phyloP scores from a whole-genome alignment of 2,113 vertebrate genomes.

The Zapus hudsonius region DNA sequence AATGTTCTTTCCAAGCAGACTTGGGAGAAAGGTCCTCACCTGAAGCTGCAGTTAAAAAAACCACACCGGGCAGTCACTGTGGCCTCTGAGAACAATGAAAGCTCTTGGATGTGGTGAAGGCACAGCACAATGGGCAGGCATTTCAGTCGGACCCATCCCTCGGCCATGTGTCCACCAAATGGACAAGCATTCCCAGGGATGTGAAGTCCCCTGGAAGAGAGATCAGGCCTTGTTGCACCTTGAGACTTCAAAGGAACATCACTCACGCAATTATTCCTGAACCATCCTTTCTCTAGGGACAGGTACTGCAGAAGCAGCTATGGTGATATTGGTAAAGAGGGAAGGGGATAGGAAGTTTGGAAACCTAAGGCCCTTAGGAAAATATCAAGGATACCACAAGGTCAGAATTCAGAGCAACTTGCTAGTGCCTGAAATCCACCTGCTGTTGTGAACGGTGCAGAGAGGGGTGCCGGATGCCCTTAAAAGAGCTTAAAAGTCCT shows the following conservation, averaged over 20 bases:
- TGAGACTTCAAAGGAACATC: background rate
- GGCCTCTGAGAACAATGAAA: slow-evolving; percentile 27
- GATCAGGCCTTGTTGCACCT: background rate
- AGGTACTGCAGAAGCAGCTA: background rate
- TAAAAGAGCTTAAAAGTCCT: background rate
- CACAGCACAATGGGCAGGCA: background rate
- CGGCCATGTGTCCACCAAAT: background rate
- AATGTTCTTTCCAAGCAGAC: background rate
- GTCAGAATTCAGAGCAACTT: background rate
- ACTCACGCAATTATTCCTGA: background rate
- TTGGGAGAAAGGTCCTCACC: background rate
- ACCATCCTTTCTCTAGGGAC: background rate
- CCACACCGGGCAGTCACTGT: background rate
- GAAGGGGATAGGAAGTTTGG: background rate
- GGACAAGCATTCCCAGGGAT: background rate
- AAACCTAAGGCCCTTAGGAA: background rate
- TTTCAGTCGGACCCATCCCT: background rate
- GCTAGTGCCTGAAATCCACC: background rate
- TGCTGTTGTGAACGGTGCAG: background rate
- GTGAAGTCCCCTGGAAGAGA: background rate
- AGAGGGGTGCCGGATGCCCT: background rate
- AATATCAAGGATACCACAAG: background rate
- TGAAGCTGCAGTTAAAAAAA: slow-evolving; percentile 27
- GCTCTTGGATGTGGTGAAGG: background rate
- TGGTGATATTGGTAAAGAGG: background rate